Percentiles rank a stretch among this genome's conserved stretches.
phyloP scores from a whole-genome alignment of 1,140 invertebrate genomes.

The Dreissena rostriformis region DNA sequence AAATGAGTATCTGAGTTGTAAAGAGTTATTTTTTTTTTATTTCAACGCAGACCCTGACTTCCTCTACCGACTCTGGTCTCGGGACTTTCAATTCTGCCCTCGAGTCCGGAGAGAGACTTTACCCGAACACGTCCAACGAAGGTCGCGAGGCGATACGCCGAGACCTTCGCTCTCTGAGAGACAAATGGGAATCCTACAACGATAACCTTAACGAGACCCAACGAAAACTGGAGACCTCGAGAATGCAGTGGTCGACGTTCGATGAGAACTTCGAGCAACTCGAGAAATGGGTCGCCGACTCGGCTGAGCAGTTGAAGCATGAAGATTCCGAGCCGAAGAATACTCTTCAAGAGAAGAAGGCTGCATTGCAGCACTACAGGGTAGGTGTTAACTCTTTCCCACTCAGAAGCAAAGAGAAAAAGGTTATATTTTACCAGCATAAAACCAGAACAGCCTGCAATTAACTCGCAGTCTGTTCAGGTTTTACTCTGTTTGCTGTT shows the following conservation, averaged over 20 bases:
- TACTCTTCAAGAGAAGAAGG: constrained; percentile 95
- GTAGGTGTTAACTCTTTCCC: constrained; percentile 81
- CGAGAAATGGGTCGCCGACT: constrained; percentile 94
- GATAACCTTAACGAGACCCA: constrained; percentile 92
- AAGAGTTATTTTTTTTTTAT: not conserved
- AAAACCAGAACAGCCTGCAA: too few species aligned
- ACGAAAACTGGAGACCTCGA: constrained; percentile 91
- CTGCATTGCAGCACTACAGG: constrained; percentile 96
- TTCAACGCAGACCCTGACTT: constrained; percentile 62
- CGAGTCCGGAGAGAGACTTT: constrained; percentile 92
- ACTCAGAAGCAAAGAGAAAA: too few species aligned
- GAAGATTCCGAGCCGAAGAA: constrained; percentile 94
- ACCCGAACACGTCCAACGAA: constrained; percentile 92
- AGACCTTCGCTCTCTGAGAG: constrained; percentile 90
- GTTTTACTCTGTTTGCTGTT: too few species aligned
- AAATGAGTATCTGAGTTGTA: too few species aligned
- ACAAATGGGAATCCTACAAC: constrained; percentile 91
- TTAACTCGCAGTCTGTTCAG: too few species aligned
- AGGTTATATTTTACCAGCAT: too few species aligned
- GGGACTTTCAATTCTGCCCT: constrained; percentile 89
- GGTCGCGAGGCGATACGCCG: constrained; percentile 91
- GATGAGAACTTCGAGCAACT: constrained; percentile 87
- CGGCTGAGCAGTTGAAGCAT: constrained; percentile 92
- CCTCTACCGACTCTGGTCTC: constrained; percentile 87
- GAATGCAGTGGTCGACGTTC: constrained; percentile 79